phyloP scores from a whole-genome alignment of 2,888 invertebrate genomes.

The Ophioninae sp. region DNA sequence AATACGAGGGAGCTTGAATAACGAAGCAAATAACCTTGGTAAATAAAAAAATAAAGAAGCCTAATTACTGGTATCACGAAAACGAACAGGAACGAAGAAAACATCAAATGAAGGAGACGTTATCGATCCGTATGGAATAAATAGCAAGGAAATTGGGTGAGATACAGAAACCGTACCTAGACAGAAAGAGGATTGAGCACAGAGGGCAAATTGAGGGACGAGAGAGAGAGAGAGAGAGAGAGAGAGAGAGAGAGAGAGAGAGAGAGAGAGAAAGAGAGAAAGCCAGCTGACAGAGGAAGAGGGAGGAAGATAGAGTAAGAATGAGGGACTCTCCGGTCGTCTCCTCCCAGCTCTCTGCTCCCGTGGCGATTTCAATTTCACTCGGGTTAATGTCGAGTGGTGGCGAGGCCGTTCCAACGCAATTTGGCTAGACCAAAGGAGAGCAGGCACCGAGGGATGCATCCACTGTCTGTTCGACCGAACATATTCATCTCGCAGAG shows the following conservation, averaged over 20 bases:
- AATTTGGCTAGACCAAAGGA: conserved; percentile 49
- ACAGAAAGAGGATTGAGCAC: not conserved
- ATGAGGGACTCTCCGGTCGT: not conserved
- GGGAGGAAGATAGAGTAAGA: not conserved
- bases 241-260: not conserved
- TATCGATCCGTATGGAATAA: not conserved
- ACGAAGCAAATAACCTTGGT: too few relatives aligned
- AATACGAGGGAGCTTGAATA: not conserved
- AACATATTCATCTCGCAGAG: conserved; percentile 13
- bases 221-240: not conserved
- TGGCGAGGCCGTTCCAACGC: conserved; percentile 35
- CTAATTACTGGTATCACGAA: not conserved
- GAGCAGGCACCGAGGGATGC: conserved; percentile 23
- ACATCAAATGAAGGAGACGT: not conserved
- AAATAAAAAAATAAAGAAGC: not conserved
- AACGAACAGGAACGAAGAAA: too few relatives aligned
- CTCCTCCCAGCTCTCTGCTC: conserved; percentile 27
- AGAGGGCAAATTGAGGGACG: not conserved
- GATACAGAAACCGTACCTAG: not conserved
- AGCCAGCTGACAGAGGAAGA: not conserved
- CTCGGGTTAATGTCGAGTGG: conserved; percentile 46
- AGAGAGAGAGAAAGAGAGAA: not conserved
- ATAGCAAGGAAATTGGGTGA: not conserved
- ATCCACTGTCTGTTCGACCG: conserved; percentile 45
- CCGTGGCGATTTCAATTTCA: conserved; percentile 56